phyloP scores from a whole-genome alignment of 2,797 vertebrate genomes.

The Lateolabrax maculatus region DNA sequence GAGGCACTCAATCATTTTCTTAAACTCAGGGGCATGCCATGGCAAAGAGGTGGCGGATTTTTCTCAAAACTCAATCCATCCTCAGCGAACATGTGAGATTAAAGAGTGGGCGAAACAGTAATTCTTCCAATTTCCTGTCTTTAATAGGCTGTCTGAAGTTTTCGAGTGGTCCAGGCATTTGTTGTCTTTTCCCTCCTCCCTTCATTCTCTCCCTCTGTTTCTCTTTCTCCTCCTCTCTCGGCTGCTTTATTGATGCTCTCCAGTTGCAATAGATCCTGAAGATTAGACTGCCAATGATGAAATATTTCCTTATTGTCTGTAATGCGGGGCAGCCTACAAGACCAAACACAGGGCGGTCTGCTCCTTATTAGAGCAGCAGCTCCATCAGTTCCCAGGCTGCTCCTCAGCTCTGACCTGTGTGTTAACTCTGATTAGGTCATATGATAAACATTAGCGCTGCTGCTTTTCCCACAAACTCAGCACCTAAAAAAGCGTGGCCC shows the following conservation, averaged over 20 bases:
- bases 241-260: slow-evolving; percentile 77
- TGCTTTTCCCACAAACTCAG: slow-evolving; percentile 91
- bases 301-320: slow-evolving; percentile 88
- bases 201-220: slow-evolving; percentile 44
- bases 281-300: slow-evolving; percentile 84
- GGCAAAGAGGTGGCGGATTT: slow-evolving; percentile 45
- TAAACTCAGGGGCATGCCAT: slow-evolving; percentile 34
- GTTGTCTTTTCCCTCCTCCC: slow-evolving; percentile 66
- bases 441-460: slow-evolving; percentile 92
- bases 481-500: slow-evolving; percentile 86
- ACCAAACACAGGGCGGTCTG: slow-evolving; percentile 83
- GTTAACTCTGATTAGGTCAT: slow-evolving; percentile 92
- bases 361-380: slow-evolving; percentile 83
- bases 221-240: slow-evolving; percentile 55
- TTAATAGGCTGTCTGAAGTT: slow-evolving; percentile 65
- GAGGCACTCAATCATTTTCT: slow-evolving; percentile 41
- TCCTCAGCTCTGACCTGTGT: slow-evolving; percentile 86
- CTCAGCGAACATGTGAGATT: slow-evolving; percentile 35
- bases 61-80: slow-evolving; percentile 43
- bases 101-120: slow-evolving; percentile 29
- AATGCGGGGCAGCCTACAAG: slow-evolving; percentile 76
- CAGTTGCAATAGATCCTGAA: slow-evolving; percentile 75
- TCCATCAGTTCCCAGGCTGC: slow-evolving; percentile 89
- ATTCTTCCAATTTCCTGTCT: slow-evolving; percentile 65
- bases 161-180: slow-evolving; percentile 68